Percentiles rank a stretch among this genome's conserved stretches.
These are phyloP conservation scores for human DNA, from an alignment of 2,113 vertebrate species.

Conservation along the genomic window GRCh38 chr2:156736501-156737000, in stretches of 20 bases:
- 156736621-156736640: conserved; percentile 9
- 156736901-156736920: conserved; percentile 42
- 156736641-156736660: neutral
- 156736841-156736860: neutral
- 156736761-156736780: neutral
- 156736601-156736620: neutral
- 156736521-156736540: neutral
- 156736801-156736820: neutral
- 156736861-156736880: neutral
- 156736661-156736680: neutral
- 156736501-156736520: neutral
- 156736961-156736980: neutral
- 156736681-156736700: neutral
- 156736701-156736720: neutral
- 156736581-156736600: neutral
- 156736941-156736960: conserved; percentile 12
- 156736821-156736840: neutral
- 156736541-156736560: neutral
- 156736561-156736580: neutral
- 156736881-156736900: neutral
- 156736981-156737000: neutral
- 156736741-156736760: neutral
- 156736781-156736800: neutral
- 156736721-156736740: conserved; percentile 11
- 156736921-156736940: neutral